Conservation (phyloP, 2,888 invertebrate genomes). For the Drosophila sordidula region DNA sequence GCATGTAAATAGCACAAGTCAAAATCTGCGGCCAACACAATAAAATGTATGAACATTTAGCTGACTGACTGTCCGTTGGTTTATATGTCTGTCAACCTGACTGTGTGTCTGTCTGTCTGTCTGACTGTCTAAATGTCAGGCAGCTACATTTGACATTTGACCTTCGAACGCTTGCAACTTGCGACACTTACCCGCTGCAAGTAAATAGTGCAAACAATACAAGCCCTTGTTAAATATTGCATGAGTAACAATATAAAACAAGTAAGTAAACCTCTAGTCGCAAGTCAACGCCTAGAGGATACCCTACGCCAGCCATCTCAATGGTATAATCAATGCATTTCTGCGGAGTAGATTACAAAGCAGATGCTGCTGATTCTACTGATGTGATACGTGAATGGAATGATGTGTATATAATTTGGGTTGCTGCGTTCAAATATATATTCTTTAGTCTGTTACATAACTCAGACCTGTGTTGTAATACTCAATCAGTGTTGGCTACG, state of each 20-base stretch:
- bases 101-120: slow-evolving; percentile 8
- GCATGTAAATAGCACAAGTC: slow-evolving; percentile 33
- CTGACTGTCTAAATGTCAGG: slow-evolving; percentile 21
- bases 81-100: slow-evolving; percentile 15
- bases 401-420: not conserved
- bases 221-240: slow-evolving; percentile 58
- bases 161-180: slow-evolving; percentile 49
- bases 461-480: too few species aligned
- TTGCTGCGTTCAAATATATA: not conserved
- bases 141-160: slow-evolving; percentile 61
- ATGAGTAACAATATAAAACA: slow-evolving; percentile 37
- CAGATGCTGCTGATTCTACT: not conserved
- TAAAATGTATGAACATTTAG: slow-evolving; percentile 47
- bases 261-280: not conserved
- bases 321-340: not conserved
- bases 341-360: not conserved
- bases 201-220: slow-evolving; percentile 44
- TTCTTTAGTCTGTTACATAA: not conserved
- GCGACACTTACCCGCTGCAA: slow-evolving; percentile 35
- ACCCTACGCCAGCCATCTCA: not conserved
- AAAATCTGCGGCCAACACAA: slow-evolving; percentile 50
- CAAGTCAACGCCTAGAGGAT: not conserved
- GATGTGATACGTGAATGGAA: not conserved
- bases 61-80: slow-evolving; percentile 22
- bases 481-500: not conserved